Base-by-base conservation (phyloP, 1,140 invertebrate species). In the Temnothorax longispinosus region DNA sequence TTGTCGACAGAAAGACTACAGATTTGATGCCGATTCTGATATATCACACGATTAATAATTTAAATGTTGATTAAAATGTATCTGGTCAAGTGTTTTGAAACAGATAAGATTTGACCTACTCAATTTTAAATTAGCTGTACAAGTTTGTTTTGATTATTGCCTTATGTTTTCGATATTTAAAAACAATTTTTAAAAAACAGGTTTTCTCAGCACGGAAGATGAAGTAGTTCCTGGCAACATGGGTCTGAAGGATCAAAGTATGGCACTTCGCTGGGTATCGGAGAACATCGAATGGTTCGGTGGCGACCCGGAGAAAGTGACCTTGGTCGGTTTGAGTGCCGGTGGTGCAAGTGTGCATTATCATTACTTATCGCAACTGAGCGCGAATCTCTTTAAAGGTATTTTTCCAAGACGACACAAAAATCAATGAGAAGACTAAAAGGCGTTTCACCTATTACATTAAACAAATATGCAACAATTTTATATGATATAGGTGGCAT, bases 221-320 rank as follows among this genome's bases (percentile, higher is more conserved):
- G 94, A 94, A 44, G 85, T 95, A 3, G 90, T 96, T 21, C 95
- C 96, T 15, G 96, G 96, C 11, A 97, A 97, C 87, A 96, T 96
- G 92, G 96, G 96, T 47, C 88, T 97, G 15, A 96, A 96, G 91
- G 97, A 97, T 94, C 97, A 97, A 92, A 94, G 93, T 38, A 88
- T 96, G 87, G 96, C 96, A 11, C 84, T 97, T 3, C 96, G 91
- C 94, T 97, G 97, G 97, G 94, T 97, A 11, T 94, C 92, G 92
- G 96, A 96, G 27, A 96, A 96, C 88, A 96, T 96, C 54, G 92
- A 95, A 77, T 94, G 92, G 86, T 96, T 96, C 88, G 96, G 96
- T 44, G 96, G 96, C 38, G 95, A 96, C 91, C 93, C 95, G 18
- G 93, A 96, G 10, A 95, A 93, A 27, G 94, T 96, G 18, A 96